phyloP scores from a whole-genome alignment of 2,113 vertebrate species.

The Ardeotis arabs region DNA sequence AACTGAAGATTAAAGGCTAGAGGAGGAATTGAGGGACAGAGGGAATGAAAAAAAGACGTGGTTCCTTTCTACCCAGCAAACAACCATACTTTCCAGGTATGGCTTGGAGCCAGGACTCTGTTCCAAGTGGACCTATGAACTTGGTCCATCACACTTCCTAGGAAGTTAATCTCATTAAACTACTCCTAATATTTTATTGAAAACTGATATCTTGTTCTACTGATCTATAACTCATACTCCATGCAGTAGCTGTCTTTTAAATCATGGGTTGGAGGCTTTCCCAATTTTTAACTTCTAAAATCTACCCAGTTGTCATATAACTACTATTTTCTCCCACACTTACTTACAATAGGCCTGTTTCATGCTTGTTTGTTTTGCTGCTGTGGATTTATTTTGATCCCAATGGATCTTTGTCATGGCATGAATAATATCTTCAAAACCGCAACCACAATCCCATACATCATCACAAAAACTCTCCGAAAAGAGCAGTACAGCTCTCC shows the following conservation, averaged over 20 bases:
- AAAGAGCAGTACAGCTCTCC: background rate
- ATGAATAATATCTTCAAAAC: constrained; percentile 59
- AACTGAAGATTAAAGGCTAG: background rate
- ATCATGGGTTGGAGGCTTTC: background rate
- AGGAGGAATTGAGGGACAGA: background rate
- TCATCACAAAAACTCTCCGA: background rate
- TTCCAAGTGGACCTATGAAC: background rate
- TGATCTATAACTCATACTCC: background rate
- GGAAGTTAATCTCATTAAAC: constrained; percentile 23
- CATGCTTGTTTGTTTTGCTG: constrained; percentile 50
- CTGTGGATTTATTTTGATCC: constrained; percentile 60
- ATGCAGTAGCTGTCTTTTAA: constrained; percentile 1
- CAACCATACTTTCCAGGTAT: background rate
- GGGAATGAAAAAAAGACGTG: background rate
- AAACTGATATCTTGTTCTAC: constrained; percentile 21
- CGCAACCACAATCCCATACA: constrained; percentile 30
- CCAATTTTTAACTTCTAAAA: constrained; percentile 32
- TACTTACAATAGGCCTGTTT: constrained; percentile 28
- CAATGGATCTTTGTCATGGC: constrained; percentile 37
- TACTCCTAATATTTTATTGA: constrained; percentile 21
- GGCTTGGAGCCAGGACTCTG: background rate
- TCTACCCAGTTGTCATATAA: background rate
- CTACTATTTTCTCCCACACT: constrained; percentile 40
- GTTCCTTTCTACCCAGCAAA: background rate
- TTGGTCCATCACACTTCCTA: background rate